A percentile compares a stretch with the other conserved stretches of the same genome.
phyloP scores from a whole-genome alignment of 2,113 vertebrate species.

The Hippolais icterina region DNA sequence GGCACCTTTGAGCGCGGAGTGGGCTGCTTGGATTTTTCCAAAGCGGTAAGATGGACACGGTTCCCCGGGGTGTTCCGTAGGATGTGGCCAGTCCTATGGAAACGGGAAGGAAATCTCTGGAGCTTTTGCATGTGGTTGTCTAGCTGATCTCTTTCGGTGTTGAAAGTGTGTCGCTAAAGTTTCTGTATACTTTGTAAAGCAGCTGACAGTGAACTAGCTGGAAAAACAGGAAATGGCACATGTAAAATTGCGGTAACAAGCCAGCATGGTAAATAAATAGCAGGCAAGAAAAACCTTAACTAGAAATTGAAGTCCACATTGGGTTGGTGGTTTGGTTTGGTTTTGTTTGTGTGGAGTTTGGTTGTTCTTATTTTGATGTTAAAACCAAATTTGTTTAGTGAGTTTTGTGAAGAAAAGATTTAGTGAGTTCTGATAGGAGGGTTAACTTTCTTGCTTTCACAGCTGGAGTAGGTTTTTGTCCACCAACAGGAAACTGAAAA shows the following conservation, averaged over 20 bases:
- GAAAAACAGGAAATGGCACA: neutral
- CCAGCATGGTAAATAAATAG: neutral
- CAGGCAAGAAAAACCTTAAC: neutral
- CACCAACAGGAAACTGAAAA: neutral
- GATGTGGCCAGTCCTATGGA: neutral
- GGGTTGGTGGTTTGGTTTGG: neutral
- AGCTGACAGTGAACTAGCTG: neutral
- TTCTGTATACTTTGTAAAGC: neutral
- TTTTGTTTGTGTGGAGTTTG: neutral
- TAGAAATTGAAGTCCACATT: neutral
- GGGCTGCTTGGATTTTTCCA: constrained; percentile 93
- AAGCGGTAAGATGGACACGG: constrained; percentile 82
- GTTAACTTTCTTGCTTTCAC: neutral
- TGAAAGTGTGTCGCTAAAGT: neutral
- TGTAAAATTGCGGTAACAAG: neutral
- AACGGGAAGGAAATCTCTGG: neutral
- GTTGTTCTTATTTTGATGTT: neutral
- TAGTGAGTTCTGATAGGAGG: neutral
- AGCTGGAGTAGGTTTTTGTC: neutral
- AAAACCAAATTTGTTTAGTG: neutral
- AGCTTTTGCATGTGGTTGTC: neutral
- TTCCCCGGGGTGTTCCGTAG: neutral
- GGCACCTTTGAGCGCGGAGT: constrained; percentile 96
- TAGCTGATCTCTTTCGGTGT: neutral
- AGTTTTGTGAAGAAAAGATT: neutral